Base-by-base conservation (phyloP, 2,113 vertebrate species). In the Calyptommatus sinebrachiatus region DNA sequence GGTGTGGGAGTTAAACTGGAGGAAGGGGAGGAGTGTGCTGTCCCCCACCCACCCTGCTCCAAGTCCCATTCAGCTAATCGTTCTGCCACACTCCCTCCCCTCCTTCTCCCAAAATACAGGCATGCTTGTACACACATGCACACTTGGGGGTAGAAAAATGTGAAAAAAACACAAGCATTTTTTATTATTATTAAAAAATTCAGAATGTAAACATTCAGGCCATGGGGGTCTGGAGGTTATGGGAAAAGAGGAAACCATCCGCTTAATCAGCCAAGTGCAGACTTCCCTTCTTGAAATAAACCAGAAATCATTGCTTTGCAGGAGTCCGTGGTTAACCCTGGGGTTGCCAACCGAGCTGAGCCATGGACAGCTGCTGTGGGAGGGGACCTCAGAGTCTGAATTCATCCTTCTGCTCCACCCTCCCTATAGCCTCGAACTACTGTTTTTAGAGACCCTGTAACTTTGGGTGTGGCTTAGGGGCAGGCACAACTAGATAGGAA, bases 171-270 rank as follows among this genome's bases (percentile, higher is more conserved):
- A 96, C 95, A 94, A 95, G 96, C 96, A 96, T 96, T 96, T 97
- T 98, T 99, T 70, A 97, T 98, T 98, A 97, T 96, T 96, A 11
- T 50, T 50, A 57, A 57, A 57, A 57, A 57, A 57, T 57, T 96
- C 94, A 96, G 95, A 98, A 97, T 98, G 97, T 99, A 99, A 99
- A 99, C 98, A 99, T 93, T 97, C 92, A 92, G 96, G 96, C 96
- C 94, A 94, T 91, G 96, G 96, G 97, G 98, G 97, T 98, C 97
- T 96, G 95, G 96, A 97, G 98, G 98, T 99, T 99, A 98, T 99
- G 98, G 98, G 98, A 99, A 99, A 98, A 96, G 95, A 99, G 98
- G 98, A 99, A 99, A 95, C 96, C 94, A 96, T 95, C 96, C 95
- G 97, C 95, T 96, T 99, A 99, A 99, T 99, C 98, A 97, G 97